Evolutionary conservation across 1,140 invertebrate species (phyloP), one percentile per base, ranked within the genome.

Genomic region (Eubasilissa regina): DNA sequence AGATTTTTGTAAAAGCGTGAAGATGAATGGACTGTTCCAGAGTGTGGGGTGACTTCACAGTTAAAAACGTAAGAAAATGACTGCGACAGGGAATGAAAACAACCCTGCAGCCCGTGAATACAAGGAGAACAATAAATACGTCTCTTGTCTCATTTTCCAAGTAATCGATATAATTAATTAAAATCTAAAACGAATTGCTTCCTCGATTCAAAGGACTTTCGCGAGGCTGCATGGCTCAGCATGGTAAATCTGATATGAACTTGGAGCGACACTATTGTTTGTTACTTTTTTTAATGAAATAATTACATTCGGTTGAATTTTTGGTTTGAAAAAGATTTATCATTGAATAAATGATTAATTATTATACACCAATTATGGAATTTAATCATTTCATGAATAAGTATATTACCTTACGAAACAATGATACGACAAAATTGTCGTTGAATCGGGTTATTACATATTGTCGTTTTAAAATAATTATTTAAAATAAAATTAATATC

Each of bases 151-250:
- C 68, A 77, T 72, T 80, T 80, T 80, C 79, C 75, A 77, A 80
- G 74, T 80, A 75, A 80, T 80, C 79, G 79, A 80, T 80, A 80
- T 80, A 75, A 80, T 76, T 80, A 35, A 80, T 76, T 80, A 76
- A 80, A 80, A 80, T 76, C 77, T 74, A 72, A n/a, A 80, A 70
- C 74, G 79, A 80, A 77, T 76, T 53, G 73, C 64, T 66, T 80
- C 60, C 66, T 76, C 74, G 79, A 64, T 76, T 80, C 79, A 80
- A 80, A 76, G 75, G 74, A 80, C 68, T 77, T 72, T 13, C 73
- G 75, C 64, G 53, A 55, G 64, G 15, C 58, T 17, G 35, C 64
- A 80, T 76, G 60, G 75, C 73, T 35, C 25, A 35, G 25, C 25
- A 35, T 35, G 25, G 62, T 51, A 77, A 77, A 80, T 80, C 75